phyloP scores from a whole-genome alignment of 2,113 vertebrate genomes.

The Aythya baeri region DNA sequence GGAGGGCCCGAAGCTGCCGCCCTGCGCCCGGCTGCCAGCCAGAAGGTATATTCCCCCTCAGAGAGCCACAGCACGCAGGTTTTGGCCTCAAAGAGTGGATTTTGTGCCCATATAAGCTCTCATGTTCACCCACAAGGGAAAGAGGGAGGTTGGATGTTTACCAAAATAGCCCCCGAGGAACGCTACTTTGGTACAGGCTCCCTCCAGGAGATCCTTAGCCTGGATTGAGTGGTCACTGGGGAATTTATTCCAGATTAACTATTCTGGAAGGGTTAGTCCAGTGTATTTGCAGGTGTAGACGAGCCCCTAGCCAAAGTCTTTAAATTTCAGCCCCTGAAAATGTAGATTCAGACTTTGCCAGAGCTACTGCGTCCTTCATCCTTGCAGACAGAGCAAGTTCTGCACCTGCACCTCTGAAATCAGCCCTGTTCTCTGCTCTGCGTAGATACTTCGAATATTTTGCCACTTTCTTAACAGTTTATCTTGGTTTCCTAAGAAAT shows the following conservation, averaged over 20 bases:
- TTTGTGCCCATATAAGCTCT: background rate
- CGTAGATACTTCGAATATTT: background rate
- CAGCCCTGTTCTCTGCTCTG: background rate
- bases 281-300: background rate
- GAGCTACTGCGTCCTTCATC: background rate
- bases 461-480: background rate
- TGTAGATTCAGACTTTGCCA: background rate
- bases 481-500: background rate
- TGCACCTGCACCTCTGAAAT: background rate
- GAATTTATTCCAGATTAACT: background rate
- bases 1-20: background rate
- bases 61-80: background rate
- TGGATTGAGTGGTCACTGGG: background rate
- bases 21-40: background rate
- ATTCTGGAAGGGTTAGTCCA: background rate
- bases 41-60: background rate
- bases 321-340: background rate
- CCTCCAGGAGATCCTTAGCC: background rate
- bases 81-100: background rate
- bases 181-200: background rate
- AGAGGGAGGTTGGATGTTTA: background rate
- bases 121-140: background rate
- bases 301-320: background rate
- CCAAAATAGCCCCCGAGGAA: background rate
- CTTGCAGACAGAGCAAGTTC: background rate